Evolutionary conservation across 2,888 invertebrate genomes (phyloP).

Genomic region (Prenolepis imparis): DNA sequence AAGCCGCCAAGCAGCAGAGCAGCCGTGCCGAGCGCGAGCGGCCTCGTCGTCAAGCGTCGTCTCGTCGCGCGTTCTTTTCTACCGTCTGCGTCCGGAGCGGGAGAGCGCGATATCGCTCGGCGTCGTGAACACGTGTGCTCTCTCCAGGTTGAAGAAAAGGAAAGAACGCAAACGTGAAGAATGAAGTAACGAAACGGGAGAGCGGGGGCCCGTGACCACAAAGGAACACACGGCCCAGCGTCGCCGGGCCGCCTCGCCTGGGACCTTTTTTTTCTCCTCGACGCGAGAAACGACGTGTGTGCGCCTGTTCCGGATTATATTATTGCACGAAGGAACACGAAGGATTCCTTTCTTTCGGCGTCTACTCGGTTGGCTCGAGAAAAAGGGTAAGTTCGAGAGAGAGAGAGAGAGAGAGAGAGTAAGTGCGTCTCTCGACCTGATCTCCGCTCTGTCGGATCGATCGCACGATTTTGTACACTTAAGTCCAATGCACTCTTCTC

Average conservation of each 20-base stretch:
- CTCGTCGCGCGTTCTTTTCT: background rate
- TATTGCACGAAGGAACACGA: background rate
- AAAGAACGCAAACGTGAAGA: background rate
- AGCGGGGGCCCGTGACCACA: background rate
- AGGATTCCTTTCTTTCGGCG: conserved; percentile 7
- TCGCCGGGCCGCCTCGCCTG: conserved; percentile 11
- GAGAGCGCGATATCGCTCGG: no score
- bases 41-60: conserved; percentile 41
- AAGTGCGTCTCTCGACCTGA: background rate
- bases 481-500: background rate
- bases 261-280: background rate
- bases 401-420: no score
- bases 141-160: background rate
- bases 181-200: conserved; percentile 61
- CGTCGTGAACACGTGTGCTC: background rate
- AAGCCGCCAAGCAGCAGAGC: conserved; percentile 66
- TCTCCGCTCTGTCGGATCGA: conserved; percentile 17
- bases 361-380: conserved; percentile 62
- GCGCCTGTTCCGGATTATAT: background rate
- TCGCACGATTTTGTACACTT: conserved; percentile 25
- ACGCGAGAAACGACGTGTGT: background rate
- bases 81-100: background rate
- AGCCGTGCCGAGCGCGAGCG: no score
- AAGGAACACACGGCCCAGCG: background rate
- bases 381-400: conserved; percentile 75